Percentiles rank a stretch among this genome's conserved stretches.
Evolutionary conservation across 2,888 invertebrate species (phyloP).

Genomic region (Pomacea canaliculata): DNA sequence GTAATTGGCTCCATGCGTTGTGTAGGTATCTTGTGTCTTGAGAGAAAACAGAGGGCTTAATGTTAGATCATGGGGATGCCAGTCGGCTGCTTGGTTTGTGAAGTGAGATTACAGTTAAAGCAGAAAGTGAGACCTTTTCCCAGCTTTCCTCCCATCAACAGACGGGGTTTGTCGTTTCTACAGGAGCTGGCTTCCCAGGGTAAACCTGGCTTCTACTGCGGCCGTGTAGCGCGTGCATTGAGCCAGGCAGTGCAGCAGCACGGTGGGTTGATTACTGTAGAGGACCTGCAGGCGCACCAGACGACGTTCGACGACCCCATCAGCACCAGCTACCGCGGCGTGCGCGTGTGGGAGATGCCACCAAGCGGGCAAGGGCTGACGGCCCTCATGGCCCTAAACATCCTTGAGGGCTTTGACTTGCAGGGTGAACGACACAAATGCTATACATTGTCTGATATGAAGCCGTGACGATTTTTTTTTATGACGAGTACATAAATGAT

Average conservation of each 20-base stretch:
- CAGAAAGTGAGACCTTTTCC: no score
- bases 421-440: slow-evolving; percentile 43
- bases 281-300: slow-evolving; percentile 61
- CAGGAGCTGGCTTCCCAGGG: slow-evolving; percentile 58
- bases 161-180: not conserved
- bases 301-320: slow-evolving; percentile 60
- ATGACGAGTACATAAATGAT: not conserved
- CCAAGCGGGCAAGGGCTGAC: slow-evolving; percentile 70
- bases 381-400: slow-evolving; percentile 67
- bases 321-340: slow-evolving; percentile 57
- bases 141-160: no score
- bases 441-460: no score
- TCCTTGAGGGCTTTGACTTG: slow-evolving; percentile 66
- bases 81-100: no score
- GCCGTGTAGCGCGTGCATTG: slow-evolving; percentile 60
- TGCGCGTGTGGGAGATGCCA: slow-evolving; percentile 68
- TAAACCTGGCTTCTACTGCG: slow-evolving; percentile 63
- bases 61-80: not conserved
- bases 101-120: no score
- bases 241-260: slow-evolving; percentile 54
- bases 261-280: slow-evolving; percentile 62
- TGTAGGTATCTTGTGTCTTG: not conserved
- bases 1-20: not conserved
- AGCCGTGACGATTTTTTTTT: not conserved
- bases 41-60: not conserved